Base-by-base conservation (phyloP, 1,140 invertebrate species). In the Megathymus violae region DNA sequence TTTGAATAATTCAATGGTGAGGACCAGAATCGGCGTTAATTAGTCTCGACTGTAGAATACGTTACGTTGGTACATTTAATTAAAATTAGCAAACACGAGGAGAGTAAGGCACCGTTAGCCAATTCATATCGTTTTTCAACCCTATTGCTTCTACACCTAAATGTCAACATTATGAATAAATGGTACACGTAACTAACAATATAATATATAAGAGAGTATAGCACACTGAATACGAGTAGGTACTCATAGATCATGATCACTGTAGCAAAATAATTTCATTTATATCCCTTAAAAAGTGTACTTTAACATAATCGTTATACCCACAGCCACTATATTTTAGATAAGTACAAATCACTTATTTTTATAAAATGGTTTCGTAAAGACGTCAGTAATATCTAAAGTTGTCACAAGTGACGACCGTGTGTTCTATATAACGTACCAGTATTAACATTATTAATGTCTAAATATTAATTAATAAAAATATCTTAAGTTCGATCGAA, bases 271-370 rank as follows among this genome's bases (percentile, higher is more conserved):
- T 31, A 31, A 31, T 31, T 31, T 31, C 9, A 31, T 31, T 31
- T 31, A 31, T 31, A 31, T 31, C 9, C 7, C 27, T 31, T 31
- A 4, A 31, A 31, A 31, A n/a, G n/a, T n/a, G n/a, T n/a, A 31
- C 27, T 4, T 31, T 31, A 7, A 7, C 4, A 1, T 1, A 1
- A 31, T 31, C 60, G 60, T 34, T 62, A 34, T 25, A 61, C 60
- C 48, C 60, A 62, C 60, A 62, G 60, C 60, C 60, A 44, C 48
- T 13, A 62, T 51, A 50, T 51, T 36, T 9, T 62, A 50, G 17
- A 43, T n/a, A 52, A 15, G 19, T 14, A 41, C 4, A 7, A 31
- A 31, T 31, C 27, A 31, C 27, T 31, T 1, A 31, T 31, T 31
- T 31, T n/a, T n/a, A n/a, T n/a, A n/a, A n/a, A n/a, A n/a, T n/a